Conservation (phyloP, 2,888 invertebrate species). For the Mythimna ferrago region DNA sequence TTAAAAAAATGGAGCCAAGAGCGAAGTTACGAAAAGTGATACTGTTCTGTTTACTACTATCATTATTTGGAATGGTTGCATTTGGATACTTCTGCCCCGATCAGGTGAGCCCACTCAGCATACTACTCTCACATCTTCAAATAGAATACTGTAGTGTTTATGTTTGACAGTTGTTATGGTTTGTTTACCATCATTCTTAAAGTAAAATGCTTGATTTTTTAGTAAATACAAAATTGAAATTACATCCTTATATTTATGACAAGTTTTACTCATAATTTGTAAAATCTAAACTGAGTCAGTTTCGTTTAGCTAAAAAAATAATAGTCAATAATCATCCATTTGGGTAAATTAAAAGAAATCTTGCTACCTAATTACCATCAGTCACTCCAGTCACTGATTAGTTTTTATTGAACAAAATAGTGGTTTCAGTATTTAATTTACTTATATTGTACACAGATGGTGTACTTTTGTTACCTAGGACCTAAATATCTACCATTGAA, state of each 20-base stretch:
- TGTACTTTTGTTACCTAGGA: background rate
- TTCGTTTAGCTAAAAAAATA: background rate
- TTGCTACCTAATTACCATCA: background rate
- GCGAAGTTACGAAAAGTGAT: conserved; percentile 95
- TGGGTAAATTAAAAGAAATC: background rate
- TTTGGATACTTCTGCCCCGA: conserved; percentile 97
- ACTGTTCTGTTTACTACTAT: conserved; percentile 95
- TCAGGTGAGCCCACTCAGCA: conserved; percentile 90
- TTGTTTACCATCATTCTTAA: conserved; percentile 33
- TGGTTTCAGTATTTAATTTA: background rate
- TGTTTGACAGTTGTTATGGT: conserved; percentile 42
- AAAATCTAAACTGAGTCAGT: background rate
- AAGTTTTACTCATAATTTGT: background rate
- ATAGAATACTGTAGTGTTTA: conserved; percentile 18
- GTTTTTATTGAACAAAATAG: background rate
- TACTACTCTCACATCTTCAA: background rate
- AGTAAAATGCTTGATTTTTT: background rate
- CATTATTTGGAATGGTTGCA: conserved; percentile 96
- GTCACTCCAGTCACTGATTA: conserved; percentile 1
- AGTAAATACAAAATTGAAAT: background rate
- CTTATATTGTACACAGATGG: background rate
- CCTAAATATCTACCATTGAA: background rate
- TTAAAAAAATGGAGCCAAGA: conserved; percentile 96
- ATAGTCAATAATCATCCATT: background rate
- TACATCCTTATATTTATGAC: background rate